These are phyloP conservation scores for Thelaira solivaga DNA, from an alignment of 2,888 invertebrate genomes.

Conservation along the genomic window DNA sequence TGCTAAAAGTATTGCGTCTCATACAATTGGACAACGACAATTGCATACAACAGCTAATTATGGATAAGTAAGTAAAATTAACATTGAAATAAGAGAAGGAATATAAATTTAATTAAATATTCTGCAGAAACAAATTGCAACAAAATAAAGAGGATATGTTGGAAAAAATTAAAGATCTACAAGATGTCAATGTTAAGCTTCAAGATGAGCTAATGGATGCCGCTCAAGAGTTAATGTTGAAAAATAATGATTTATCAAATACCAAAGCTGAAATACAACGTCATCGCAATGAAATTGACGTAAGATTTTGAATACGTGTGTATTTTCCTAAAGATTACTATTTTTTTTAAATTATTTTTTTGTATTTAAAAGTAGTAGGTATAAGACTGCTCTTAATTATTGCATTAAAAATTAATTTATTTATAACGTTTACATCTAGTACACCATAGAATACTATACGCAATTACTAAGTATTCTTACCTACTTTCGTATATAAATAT, in stretches of 20 bases:
- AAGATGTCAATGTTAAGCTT: conserved; percentile 79
- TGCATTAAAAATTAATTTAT: no score
- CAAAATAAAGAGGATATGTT: conserved; percentile 77
- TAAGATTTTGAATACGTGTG: conserved; percentile 74
- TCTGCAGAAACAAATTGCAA: conserved; percentile 75
- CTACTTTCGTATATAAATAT: no score
- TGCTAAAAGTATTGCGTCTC: conserved; percentile 85
- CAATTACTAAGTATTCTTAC: no score
- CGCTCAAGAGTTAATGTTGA: conserved; percentile 78
- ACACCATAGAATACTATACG: no score
- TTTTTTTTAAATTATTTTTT: no score
- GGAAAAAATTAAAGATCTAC: conserved; percentile 79
- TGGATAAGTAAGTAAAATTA: conserved; percentile 81
- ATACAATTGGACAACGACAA: conserved; percentile 85
- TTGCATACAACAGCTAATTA: conserved; percentile 82
- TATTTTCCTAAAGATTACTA: no score
- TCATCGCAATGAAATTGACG: conserved; percentile 80
- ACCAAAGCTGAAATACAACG: conserved; percentile 79
- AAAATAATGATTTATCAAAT: conserved; percentile 78
- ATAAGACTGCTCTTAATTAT: no score
- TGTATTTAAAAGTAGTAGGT: no score
- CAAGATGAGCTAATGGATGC: conserved; percentile 80
- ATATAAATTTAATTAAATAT: neutral
- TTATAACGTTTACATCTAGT: no score
- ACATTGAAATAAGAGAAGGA: neutral